A percentile compares a stretch with the other conserved stretches of the same genome.
Evolutionary conservation across 2,888 invertebrate genomes (phyloP).

Genomic region (Ditula angustiorana): DNA sequence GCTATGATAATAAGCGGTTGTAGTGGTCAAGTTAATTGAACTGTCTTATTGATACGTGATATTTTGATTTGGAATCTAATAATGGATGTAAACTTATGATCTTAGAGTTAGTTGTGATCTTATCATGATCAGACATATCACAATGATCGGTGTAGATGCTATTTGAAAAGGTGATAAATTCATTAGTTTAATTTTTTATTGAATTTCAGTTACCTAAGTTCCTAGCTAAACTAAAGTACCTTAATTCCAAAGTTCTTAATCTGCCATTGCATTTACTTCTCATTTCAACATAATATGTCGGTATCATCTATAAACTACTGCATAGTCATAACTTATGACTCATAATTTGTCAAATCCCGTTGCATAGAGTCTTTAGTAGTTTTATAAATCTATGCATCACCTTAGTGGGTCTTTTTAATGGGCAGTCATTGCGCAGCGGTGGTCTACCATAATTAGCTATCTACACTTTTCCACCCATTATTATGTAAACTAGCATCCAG

Average conservation of each 20-base stretch:
- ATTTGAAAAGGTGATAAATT: no score
- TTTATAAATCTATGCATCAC: neutral
- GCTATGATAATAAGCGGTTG: constrained; percentile 5
- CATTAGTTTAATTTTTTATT: no score
- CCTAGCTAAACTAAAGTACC: no score
- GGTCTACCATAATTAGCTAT: constrained; percentile 23
- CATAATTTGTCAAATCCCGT: neutral
- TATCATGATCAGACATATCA: neutral
- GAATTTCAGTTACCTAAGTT: no score
- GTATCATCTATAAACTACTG: neutral
- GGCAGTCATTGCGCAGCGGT: constrained; percentile 11
- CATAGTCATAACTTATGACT: neutral
- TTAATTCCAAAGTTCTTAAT: no score
- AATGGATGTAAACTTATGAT: neutral
- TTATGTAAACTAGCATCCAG: constrained; percentile 17
- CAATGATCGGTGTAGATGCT: neutral
- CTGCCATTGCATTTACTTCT: neutral
- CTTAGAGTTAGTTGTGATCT: neutral
- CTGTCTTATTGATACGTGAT: constrained; percentile 3
- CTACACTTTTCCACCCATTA: constrained; percentile 18
- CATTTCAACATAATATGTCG: neutral
- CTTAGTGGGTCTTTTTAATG: constrained; percentile 15
- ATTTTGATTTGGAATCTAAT: constrained; percentile 5
- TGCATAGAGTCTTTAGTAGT: neutral
- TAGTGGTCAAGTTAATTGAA: constrained; percentile 1